Base-by-base conservation (phyloP, 2,888 invertebrate species). In the Xylocampa areola region DNA sequence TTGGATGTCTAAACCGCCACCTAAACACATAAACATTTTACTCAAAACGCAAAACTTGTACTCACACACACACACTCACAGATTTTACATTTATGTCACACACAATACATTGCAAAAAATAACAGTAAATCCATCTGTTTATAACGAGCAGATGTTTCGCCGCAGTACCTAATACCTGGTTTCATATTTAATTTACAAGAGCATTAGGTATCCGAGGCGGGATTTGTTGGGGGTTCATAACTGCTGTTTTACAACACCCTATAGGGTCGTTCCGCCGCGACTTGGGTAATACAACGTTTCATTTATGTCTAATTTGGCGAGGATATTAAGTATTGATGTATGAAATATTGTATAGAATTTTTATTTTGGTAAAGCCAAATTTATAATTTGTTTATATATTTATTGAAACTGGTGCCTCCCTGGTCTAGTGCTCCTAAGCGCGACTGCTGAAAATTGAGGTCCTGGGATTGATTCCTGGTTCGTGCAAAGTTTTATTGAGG, bases 231-330 rank as follows among this genome's bases (percentile, higher is more conserved):
- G 80, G 79, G 76, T 77, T 48, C 64, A 55, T 72, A 75, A 75
- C 76, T 53, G 73, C 67, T 74, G 80, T 81, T 88, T 87, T 86
- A 89, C 82, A 77, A 70, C 84, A 79, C 89, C 86, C 88, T 49
- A 77, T 68, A 69, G 88, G 68, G 81, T 82, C 83, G 80, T 87
- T 84, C 40, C 53, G 55, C 37, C 48, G 48, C 53, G 73, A 73
- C 77, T 68, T 53, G 39, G 69, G 81, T 81, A 81, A 79, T 85
- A 81, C 75, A 74, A 73, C 80, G 77, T 83, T 86, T 84, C 84
- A 85, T 88, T 87, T 84, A 83, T 81, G 77, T 81, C 84, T 85
- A 85, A 87, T 85, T 86, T 82, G 69, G 58, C 59, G 63, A 27
- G 37, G 35, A 58, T 48, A 79, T 82, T 77, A 81, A 74, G 68